Base-by-base conservation (phyloP, 2,797 vertebrate genomes). In the Enteromius viviparus region DNA sequence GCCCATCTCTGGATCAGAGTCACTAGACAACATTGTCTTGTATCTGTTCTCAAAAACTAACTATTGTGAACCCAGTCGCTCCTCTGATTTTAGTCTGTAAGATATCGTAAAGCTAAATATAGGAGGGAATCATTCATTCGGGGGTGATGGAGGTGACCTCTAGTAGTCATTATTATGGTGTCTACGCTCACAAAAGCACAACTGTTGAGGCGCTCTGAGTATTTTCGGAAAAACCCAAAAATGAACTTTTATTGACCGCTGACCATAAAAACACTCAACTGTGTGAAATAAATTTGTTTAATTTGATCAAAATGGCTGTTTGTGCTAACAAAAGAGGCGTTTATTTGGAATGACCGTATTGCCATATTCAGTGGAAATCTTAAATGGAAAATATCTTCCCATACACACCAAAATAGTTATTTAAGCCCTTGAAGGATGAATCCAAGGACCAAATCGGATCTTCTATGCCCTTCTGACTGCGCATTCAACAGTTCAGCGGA, bases 1-100 rank as follows among this genome's bases (percentile, higher is more conserved):
- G 88, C 87, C 89, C 90, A 89, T 93, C 92, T 94, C 92, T 45
- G 91, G 92, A 90, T 89, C 78, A 85, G 85, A 83, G 75, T 26
- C 76, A 90, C 90, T 92, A 81, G 91, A 82, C 92, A 85, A 91
- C 91, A 91, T 91, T 92, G 87, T 90, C 79, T 87, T 40, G 19
- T 84, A 85, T 89, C 55, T 87, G 81, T 79, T 91, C 80, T 84
- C 55, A 55, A 89, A 91, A 90, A 93, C 90, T 88, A 92, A 92
- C 85, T 81, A 79, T 88, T 69, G 76, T 85, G 84, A 88, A 79
- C 82, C 42, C 83, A 23, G 45, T 58, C 26, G 26, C 80, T 78
- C 21, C 64, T 83, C 84, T 89, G 82, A 90, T 90, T 90, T 81
- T 90, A 85, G 71, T 76, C 70, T 69, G 23, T 84, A 88, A 79